Percentiles rank a stretch among this genome's conserved stretches.
phyloP scores from a whole-genome alignment of 2,113 vertebrate species.

The Sula dactylatra region DNA sequence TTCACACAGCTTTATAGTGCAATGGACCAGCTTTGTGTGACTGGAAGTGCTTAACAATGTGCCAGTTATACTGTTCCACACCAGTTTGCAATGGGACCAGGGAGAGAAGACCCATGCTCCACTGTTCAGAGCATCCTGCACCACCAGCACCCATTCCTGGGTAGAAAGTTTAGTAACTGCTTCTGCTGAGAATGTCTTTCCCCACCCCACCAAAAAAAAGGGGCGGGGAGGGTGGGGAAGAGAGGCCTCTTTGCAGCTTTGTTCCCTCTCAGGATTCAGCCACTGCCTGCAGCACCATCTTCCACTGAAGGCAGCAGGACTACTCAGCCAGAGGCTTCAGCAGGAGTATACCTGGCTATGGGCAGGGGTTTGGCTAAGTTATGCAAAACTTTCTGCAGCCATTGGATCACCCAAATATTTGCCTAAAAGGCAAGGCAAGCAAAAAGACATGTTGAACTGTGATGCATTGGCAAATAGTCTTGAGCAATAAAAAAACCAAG shows the following conservation, averaged over 20 bases:
- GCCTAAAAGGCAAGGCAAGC: background rate
- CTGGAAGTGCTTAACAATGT: fast-evolving
- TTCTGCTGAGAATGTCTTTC: background rate
- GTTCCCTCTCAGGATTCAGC: background rate
- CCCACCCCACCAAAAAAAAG: too few species aligned
- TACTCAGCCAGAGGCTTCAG: background rate
- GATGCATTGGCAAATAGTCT: background rate
- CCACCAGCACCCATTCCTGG: background rate
- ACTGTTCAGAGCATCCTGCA: background rate
- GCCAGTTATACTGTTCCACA: background rate
- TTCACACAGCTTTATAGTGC: background rate
- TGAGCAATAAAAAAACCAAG: background rate
- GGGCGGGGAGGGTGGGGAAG: too few species aligned
- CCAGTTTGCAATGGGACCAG: background rate
- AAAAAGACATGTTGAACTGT: background rate
- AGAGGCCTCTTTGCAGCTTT: background rate
- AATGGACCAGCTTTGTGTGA: background rate
- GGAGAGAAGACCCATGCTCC: background rate
- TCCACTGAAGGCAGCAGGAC: background rate
- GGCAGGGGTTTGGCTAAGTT: background rate
- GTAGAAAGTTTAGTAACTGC: background rate
- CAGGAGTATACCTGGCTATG: background rate
- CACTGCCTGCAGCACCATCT: background rate
- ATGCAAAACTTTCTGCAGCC: background rate
- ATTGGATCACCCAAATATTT: background rate